Conservation (phyloP, 2,888 invertebrate species). For the Sphaerophoria rueppellii region DNA sequence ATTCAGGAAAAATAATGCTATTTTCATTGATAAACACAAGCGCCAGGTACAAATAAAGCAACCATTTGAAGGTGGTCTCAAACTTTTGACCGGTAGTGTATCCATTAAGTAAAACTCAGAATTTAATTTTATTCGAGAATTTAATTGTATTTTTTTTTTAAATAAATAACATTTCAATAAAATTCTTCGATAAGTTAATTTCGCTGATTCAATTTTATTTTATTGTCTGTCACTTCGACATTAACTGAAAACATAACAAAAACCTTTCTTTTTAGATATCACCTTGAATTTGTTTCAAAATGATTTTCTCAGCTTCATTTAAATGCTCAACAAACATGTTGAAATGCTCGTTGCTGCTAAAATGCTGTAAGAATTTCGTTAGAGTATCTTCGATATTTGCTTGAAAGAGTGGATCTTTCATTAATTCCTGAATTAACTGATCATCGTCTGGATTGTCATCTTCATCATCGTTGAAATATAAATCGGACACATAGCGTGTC, state of each 20-base stretch:
- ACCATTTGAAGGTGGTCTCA: too few relatives aligned
- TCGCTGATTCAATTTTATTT: too few relatives aligned
- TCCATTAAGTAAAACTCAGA: constrained; percentile 50
- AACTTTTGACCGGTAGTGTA: too few relatives aligned
- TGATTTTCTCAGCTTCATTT: constrained; percentile 84
- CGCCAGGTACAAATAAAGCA: too few relatives aligned
- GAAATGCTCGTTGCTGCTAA: constrained; percentile 86
- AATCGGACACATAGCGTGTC: constrained; percentile 78
- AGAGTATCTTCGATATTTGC: constrained; percentile 86
- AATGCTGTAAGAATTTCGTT: constrained; percentile 85
- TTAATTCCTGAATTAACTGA: constrained; percentile 85
- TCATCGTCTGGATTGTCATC: constrained; percentile 83
- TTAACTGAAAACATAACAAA: too few relatives aligned
- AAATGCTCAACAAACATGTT: constrained; percentile 85
- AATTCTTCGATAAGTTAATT: not conserved
- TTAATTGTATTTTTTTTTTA: constrained; percentile 44
- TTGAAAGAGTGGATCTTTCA: constrained; percentile 85
- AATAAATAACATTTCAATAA: constrained; percentile 45
- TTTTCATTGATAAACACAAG: too few relatives aligned
- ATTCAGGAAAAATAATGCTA: too few relatives aligned
- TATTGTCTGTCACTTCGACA: too few relatives aligned
- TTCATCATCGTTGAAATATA: constrained; percentile 79
- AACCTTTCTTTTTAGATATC: constrained; percentile 34
- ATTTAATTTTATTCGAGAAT: constrained; percentile 31
- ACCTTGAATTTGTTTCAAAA: constrained; percentile 79